Percentiles rank a stretch among this genome's conserved stretches.
Conservation (phyloP, 2,113 vertebrate genomes). For the Pteruthius melanotis region DNA sequence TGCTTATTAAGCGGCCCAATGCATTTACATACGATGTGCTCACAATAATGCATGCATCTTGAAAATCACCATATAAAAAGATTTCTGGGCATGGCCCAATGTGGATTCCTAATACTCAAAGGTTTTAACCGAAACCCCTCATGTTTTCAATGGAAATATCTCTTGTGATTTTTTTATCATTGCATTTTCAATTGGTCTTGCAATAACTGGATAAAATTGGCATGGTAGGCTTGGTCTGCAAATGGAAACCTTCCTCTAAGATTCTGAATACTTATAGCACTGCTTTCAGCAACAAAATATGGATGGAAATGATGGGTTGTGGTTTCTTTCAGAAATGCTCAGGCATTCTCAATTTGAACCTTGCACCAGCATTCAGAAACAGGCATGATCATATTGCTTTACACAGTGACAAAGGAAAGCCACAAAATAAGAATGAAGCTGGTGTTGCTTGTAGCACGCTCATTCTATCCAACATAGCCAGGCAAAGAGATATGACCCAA, state of each 20-base stretch:
- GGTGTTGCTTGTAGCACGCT: background rate
- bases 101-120: constrained; percentile 6
- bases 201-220: background rate
- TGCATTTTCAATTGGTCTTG: background rate
- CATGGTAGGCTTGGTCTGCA: background rate
- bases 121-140: background rate
- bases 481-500: background rate
- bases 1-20: constrained; percentile 52
- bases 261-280: background rate
- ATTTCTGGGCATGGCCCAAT: background rate
- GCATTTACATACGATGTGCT: constrained; percentile 57
- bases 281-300: background rate
- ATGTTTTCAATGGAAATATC: background rate
- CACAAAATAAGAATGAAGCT: background rate
- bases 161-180: background rate
- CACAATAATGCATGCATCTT: constrained; percentile 34
- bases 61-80: constrained; percentile 54
- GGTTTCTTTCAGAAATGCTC: background rate
- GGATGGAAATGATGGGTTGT: background rate
- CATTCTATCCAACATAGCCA: rapidly evolving
- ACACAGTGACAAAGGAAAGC: background rate
- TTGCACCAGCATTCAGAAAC: background rate
- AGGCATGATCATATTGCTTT: background rate
- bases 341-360: background rate
- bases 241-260: background rate